Conservation (phyloP, 1,140 invertebrate genomes). For the Trinorchestia longiramus region DNA sequence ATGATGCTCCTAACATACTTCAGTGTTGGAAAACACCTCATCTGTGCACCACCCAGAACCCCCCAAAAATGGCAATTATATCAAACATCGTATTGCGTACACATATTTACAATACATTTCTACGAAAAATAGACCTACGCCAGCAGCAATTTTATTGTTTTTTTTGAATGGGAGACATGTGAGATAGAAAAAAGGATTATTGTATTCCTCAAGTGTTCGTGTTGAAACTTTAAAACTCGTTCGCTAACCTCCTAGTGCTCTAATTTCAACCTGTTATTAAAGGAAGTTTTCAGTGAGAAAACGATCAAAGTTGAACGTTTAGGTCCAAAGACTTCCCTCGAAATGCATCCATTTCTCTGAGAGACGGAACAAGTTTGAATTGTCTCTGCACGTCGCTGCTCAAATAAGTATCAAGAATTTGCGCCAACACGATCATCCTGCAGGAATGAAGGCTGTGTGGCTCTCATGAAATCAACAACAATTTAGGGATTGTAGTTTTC, state of each 20-base stretch:
- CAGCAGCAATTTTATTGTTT: neutral
- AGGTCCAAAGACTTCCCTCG: no score
- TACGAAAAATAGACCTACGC: no score
- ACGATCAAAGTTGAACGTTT: neutral
- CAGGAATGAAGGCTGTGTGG: neutral
- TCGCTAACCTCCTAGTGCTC: neutral
- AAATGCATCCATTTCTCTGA: neutral
- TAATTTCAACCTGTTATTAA: neutral
- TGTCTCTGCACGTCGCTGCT: neutral
- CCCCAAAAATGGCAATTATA: no score
- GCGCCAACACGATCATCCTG: neutral
- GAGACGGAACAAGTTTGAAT: neutral
- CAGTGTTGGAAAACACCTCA: no score
- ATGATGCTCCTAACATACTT: no score
- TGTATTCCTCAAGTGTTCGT: neutral
- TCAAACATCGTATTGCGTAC: no score
- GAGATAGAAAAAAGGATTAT: neutral
- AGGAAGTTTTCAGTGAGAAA: neutral
- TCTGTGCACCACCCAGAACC: no score
- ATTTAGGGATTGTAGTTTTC: neutral
- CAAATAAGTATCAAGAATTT: neutral
- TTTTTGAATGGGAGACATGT: neutral
- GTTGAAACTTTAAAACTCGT: neutral
- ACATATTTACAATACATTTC: no score
- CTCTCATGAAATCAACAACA: neutral